phyloP scores from a whole-genome alignment of 2,113 vertebrate species.

The Hepsetus odoe region DNA sequence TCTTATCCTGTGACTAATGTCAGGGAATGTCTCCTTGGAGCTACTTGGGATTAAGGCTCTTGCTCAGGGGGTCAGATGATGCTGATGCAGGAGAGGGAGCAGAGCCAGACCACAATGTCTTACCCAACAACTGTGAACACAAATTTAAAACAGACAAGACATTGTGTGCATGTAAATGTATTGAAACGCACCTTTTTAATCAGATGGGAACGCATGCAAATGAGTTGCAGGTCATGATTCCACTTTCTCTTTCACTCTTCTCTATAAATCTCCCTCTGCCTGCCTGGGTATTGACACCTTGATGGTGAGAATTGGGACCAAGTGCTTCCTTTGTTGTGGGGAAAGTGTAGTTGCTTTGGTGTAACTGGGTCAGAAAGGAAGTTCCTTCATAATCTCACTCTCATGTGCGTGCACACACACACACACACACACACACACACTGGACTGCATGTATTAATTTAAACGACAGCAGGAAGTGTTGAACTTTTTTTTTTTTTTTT shows the following conservation, averaged over 20 bases:
- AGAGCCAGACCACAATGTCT: too few species aligned
- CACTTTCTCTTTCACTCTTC: neutral
- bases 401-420: neutral
- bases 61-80: too few species aligned
- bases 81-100: too few species aligned
- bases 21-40: too few species aligned
- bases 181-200: neutral
- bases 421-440: neutral
- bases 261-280: neutral
- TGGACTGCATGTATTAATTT: neutral
- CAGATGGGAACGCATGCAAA: neutral
- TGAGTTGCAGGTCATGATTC: constrained; percentile 11
- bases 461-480: constrained; percentile 5
- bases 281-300: neutral
- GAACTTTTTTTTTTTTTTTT: neutral
- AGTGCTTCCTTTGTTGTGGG: neutral
- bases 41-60: too few species aligned
- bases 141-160: too few species aligned
- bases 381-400: neutral
- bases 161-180: too few species aligned
- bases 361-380: neutral
- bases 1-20: too few species aligned
- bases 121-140: too few species aligned
- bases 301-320: neutral
- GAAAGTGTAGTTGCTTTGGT: constrained; percentile 12